These are phyloP conservation scores for Hormiphora californensis DNA, from an alignment of 37 sponge, comb jelly and placozoan species.

Conservation along the genomic window DNA sequence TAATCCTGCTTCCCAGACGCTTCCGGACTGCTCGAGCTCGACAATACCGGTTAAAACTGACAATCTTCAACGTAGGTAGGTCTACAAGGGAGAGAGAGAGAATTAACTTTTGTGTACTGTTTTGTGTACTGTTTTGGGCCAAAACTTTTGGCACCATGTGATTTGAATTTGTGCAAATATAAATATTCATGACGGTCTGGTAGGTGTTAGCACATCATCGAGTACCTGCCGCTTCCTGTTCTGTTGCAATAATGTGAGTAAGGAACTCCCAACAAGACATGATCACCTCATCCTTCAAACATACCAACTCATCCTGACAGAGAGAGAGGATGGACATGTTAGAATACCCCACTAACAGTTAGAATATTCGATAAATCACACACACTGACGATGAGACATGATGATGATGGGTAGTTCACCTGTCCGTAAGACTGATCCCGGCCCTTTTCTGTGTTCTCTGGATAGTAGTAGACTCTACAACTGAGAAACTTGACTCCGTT, in stretches of 20 bases:
- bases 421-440: constrained; percentile 15
- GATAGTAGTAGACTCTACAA: constrained; percentile 21
- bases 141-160: too few relatives aligned
- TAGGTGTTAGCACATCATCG: too few relatives aligned
- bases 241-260: too few relatives aligned
- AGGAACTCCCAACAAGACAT: constrained; percentile 27
- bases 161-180: too few relatives aligned
- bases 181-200: too few relatives aligned
- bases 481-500: constrained; percentile 24
- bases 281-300: constrained; percentile 6
- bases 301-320: background rate
- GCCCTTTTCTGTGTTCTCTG: constrained; percentile 37
- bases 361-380: background rate
- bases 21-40: background rate
- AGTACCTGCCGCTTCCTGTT: too few relatives aligned
- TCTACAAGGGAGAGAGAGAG: too few relatives aligned
- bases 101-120: too few relatives aligned
- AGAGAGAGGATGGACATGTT: background rate
- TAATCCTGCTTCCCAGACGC: background rate
- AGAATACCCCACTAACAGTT: background rate
- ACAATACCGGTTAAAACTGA: constrained; percentile 16
- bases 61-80: constrained; percentile 22
- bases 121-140: too few relatives aligned
- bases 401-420: background rate
- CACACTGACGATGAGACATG: background rate